These are phyloP conservation scores for Gephyroberyx darwinii DNA, from an alignment of 2,797 vertebrate species.

Conservation along the genomic window DNA sequence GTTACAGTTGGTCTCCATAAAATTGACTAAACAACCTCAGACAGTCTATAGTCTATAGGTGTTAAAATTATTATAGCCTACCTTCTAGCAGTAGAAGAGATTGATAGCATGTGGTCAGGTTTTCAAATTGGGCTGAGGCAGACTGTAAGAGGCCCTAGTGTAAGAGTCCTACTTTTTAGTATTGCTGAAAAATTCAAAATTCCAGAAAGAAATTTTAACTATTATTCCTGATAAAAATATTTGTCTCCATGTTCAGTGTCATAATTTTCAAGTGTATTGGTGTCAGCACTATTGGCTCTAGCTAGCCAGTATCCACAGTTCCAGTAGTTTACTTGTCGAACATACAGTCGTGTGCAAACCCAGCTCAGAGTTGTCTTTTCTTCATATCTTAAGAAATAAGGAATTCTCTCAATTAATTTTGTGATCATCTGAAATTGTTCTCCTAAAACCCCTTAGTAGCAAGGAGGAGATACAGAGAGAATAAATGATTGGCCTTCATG, in stretches of 20 bases:
- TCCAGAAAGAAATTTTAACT: background rate
- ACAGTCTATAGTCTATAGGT: background rate
- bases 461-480: no score
- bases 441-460: no score
- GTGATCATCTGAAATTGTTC: no score
- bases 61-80: background rate
- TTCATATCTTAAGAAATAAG: no score
- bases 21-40: slow-evolving; percentile 6
- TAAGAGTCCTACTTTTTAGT: background rate
- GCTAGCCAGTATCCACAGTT: background rate
- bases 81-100: background rate
- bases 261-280: background rate
- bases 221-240: slow-evolving; percentile 6
- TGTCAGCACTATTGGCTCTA: background rate
- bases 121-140: no score
- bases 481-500: no score
- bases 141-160: no score
- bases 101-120: background rate
- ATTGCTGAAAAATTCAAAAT: background rate
- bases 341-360: background rate
- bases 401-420: no score
- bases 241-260: background rate
- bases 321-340: background rate
- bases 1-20: background rate
- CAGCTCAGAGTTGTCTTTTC: no score